phyloP scores from a whole-genome alignment of 23 tunicate genomes.

The Halocynthia aurantium region DNA sequence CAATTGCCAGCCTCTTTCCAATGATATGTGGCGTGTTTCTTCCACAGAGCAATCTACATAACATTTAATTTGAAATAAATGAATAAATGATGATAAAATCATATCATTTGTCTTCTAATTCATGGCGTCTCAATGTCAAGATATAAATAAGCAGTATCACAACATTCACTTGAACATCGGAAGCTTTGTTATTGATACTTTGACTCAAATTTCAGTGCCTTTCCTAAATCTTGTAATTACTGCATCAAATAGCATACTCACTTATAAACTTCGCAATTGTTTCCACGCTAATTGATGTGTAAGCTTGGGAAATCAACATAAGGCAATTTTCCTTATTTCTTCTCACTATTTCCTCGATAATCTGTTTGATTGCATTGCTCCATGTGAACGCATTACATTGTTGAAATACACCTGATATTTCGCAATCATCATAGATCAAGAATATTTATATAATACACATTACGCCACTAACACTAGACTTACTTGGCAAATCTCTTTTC shows the following conservation, averaged over 20 bases:
- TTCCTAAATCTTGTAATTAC: background rate
- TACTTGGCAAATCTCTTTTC: conserved; percentile 44
- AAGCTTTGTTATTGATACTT: no score
- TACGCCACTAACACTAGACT: background rate
- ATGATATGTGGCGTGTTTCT: conserved; percentile 29
- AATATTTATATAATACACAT: background rate
- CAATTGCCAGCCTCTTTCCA: conserved; percentile 30
- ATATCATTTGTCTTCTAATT: no score
- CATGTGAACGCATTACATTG: conserved; percentile 42
- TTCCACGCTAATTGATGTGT: conserved; percentile 30
- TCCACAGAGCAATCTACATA: conserved; percentile 26
- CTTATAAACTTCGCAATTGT: conserved; percentile 41
- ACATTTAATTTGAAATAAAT: background rate
- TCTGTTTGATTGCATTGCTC: conserved; percentile 30
- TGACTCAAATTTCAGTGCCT: no score
- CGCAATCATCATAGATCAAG: background rate
- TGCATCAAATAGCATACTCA: background rate
- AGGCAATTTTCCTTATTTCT: conserved; percentile 39
- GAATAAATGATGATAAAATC: background rate
- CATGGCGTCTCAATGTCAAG: no score
- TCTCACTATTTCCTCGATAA: conserved; percentile 31
- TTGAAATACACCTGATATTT: conserved; percentile 32
- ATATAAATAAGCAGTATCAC: no score
- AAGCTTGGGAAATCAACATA: conserved; percentile 46
- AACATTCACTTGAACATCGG: no score